These are phyloP conservation scores for Melanotaenia boesemani DNA, from an alignment of 2,797 vertebrate genomes.

Conservation along the genomic window DNA sequence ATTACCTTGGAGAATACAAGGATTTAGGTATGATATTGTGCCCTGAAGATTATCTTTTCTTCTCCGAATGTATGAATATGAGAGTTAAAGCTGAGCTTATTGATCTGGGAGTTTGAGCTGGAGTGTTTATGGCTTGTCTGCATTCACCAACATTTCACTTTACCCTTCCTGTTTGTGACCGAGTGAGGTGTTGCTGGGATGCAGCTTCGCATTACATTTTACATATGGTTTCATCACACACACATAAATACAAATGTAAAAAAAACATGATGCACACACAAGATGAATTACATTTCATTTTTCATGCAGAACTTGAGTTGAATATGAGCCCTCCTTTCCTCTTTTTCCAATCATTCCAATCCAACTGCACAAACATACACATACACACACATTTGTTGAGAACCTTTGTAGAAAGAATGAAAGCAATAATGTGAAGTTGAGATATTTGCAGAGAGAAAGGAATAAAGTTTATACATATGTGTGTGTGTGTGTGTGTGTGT, in stretches of 20 bases:
- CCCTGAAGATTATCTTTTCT: conserved; percentile 65
- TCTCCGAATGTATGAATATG: conserved; percentile 65
- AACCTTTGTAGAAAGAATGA: conserved; percentile 49
- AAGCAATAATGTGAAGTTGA: conserved; percentile 51
- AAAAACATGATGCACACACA: conserved; percentile 10
- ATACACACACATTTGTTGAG: conserved; percentile 25
- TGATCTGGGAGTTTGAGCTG: conserved; percentile 69
- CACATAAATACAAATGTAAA: conserved; percentile 6
- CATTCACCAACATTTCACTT: conserved; percentile 39
- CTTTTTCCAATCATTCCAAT: conserved; percentile 35
- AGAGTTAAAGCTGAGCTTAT: conserved; percentile 64
- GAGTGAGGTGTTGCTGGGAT: conserved; percentile 33
- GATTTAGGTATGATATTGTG: conserved; percentile 62
- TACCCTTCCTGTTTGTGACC: conserved; percentile 23
- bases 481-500: conserved; percentile 5
- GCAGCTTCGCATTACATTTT: conserved; percentile 53
- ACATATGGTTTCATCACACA: conserved; percentile 13
- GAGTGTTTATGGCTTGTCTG: conserved; percentile 34
- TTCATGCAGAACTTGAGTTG: conserved; percentile 23
- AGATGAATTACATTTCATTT: conserved; percentile 24
- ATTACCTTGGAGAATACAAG: conserved; percentile 57
- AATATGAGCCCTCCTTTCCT: conserved; percentile 24
- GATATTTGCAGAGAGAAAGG: conserved; percentile 53
- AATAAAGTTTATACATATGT: conserved; percentile 20
- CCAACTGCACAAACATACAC: conserved; percentile 25